A percentile compares a stretch with the other conserved stretches of the same genome.
Evolutionary conservation across 1,140 invertebrate species (phyloP).

Genomic region (Drosophila repletoides): DNA sequence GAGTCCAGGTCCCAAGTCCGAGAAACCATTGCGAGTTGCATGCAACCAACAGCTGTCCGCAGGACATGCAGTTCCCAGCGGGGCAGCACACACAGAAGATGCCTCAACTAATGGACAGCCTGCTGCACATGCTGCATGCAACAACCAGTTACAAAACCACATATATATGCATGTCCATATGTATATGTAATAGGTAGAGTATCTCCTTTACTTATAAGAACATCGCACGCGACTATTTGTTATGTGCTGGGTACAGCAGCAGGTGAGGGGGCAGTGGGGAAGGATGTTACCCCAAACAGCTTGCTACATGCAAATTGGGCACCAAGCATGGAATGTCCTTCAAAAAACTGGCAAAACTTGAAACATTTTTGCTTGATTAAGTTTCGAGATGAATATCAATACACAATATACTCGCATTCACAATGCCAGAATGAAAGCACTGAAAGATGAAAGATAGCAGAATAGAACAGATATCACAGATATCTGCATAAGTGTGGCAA

Average conservation of each 20-base stretch:
- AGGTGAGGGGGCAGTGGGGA: background rate
- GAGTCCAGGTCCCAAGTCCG: no score
- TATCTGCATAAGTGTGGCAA: conserved; percentile 7
- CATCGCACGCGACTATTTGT: conserved; percentile 59
- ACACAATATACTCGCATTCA: conserved; percentile 38
- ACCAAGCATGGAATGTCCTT: background rate
- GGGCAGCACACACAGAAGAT: no score
- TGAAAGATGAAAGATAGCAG: conserved; percentile 11
- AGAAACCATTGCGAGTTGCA: conserved; percentile 31
- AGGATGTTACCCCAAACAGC: background rate
- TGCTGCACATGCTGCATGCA: conserved; percentile 18
- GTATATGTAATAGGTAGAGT: background rate
- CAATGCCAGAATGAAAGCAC: conserved; percentile 11
- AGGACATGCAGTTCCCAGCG: no score
- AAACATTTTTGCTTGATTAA: conserved; percentile 63
- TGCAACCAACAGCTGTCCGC: conserved; percentile 25
- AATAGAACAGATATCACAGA: conserved; percentile 1
- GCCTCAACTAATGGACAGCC: no score
- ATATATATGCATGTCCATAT: background rate
- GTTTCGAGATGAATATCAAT: conserved; percentile 66
- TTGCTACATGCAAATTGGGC: conserved; percentile 5
- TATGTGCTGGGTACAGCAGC: conserved; percentile 1
- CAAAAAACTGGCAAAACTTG: conserved; percentile 11
- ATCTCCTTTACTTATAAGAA: conserved; percentile 52
- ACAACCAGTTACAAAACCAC: conserved; percentile 11